phyloP scores from a whole-genome alignment of 2,888 invertebrate species.

The Scelioninae gen. 1 region DNA sequence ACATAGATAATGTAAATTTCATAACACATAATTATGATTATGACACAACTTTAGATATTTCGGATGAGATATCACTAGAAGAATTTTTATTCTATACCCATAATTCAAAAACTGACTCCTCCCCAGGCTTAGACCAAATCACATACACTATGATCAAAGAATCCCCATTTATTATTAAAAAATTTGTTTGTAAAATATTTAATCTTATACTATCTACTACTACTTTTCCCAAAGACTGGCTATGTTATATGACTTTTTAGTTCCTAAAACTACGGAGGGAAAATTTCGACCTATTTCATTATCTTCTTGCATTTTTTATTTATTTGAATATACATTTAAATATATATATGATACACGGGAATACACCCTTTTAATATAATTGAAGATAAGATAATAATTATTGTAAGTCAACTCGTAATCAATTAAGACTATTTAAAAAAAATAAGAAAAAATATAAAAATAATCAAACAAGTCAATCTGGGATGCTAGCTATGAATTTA shows the following conservation, averaged over 20 bases:
- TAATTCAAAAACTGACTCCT: slow-evolving; percentile 15
- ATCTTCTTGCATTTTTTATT: slow-evolving; percentile 9
- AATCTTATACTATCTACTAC: not conserved
- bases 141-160: not conserved
- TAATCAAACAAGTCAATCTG: too few relatives aligned
- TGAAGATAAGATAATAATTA: too few relatives aligned
- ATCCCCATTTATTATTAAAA: not conserved
- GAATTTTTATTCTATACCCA: not conserved
- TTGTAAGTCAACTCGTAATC: too few relatives aligned
- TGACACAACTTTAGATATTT: not conserved
- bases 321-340: slow-evolving; percentile 1
- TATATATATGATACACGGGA: too few relatives aligned
- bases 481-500: too few relatives aligned
- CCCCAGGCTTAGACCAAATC: slow-evolving; percentile 31
- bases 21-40: too few relatives aligned
- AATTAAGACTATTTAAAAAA: too few relatives aligned
- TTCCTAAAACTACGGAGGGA: not conserved
- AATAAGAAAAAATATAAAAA: too few relatives aligned
- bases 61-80: not conserved
- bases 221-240: not conserved
- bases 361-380: too few relatives aligned
- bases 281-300: slow-evolving; percentile 26
- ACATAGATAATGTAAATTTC: too few relatives aligned
- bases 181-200: not conserved
- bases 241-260: slow-evolving; percentile 15